Base-by-base conservation (phyloP, 1,140 invertebrate species). In the Papilio dardanus region DNA sequence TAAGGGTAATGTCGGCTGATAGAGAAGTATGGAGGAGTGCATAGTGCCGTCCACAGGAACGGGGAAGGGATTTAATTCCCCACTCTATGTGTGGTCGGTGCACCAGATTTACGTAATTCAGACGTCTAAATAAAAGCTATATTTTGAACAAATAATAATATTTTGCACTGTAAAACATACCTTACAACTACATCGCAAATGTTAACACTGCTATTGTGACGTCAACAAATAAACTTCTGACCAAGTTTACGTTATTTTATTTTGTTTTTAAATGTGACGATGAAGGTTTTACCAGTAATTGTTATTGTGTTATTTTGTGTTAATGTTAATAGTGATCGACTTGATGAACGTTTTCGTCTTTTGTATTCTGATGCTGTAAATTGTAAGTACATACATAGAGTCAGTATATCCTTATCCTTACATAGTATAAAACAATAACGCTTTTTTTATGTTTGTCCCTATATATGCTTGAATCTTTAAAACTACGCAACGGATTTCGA, bases 331-430 rank as follows among this genome's bases (percentile, higher is more conserved):
- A 62, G 12, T 0, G 54, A 62, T 62, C 4, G 54, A 28, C 54
- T 77, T 16, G 77, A 79, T 12, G 71, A 79, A 12, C 71, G 75
- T 4, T 79, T 79, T 76, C 46, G 77, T 37, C 21, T 79, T 16
- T 21, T 79, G 0, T 79, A 79, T 74, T 79, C 78, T n/a, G 50
- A 74, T 54, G 71, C 76, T 65, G 30, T 79, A 50, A 69, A 76
- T 71, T 79, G 78, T 79, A 33, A 79, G 78, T 75, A 62, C 24
- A 28, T 1, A 28, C 21, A 37, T 1, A 10, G 35, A 2, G 1
- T 35, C 8, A n/a, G n/a, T n/a, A n/a, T n/a, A n/a, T n/a, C n/a
- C n/a, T n/a, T n/a, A n/a, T n/a, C n/a, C n/a, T n/a, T n/a, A n/a
- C n/a, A n/a, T n/a, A n/a, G n/a, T n/a, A n/a, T n/a, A n/a, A n/a